A percentile compares a stretch with the other conserved stretches of the same genome.
These are phyloP conservation scores for Thymelicus lineola DNA, from an alignment of 2,888 invertebrate species.

Conservation along the genomic window DNA sequence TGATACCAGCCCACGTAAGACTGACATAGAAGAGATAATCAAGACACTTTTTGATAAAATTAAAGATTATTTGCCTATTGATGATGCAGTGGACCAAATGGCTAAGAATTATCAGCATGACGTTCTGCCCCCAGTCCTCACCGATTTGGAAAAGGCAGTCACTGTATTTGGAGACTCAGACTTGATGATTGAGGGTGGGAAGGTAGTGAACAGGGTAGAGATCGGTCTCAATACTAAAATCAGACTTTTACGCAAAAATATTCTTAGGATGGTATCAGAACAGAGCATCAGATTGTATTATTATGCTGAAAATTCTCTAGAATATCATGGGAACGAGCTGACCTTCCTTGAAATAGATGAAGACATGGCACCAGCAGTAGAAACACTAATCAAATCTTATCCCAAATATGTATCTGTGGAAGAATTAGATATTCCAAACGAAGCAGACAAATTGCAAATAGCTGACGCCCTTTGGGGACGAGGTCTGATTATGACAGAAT, in stretches of 20 bases:
- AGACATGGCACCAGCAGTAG: conserved; percentile 88
- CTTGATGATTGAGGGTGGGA: conserved; percentile 86
- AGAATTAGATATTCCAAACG: conserved; percentile 87
- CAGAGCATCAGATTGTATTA: conserved; percentile 90
- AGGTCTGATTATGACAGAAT: conserved; percentile 90
- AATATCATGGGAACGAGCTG: conserved; percentile 93
- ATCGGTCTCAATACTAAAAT: conserved; percentile 87
- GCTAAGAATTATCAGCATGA: conserved; percentile 93
- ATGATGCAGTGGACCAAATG: conserved; percentile 94
- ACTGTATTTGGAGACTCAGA: conserved; percentile 91
- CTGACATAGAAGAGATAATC: conserved; percentile 81
- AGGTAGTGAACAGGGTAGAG: conserved; percentile 87
- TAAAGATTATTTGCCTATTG: conserved; percentile 86
- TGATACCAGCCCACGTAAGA: conserved; percentile 69
- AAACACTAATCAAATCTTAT: conserved; percentile 89
- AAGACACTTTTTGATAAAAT: conserved; percentile 85
- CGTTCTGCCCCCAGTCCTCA: conserved; percentile 93
- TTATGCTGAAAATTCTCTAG: conserved; percentile 92
- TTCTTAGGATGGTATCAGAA: conserved; percentile 87
- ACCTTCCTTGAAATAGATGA: conserved; percentile 88
- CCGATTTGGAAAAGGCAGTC: conserved; percentile 87
- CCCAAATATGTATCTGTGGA: conserved; percentile 91
- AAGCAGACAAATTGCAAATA: conserved; percentile 87
- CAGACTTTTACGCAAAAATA: conserved; percentile 85
- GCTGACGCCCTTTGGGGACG: conserved; percentile 93